Evolutionary conservation across 2,113 vertebrate species (phyloP), one percentile per base, ranked within the genome.

Genomic region (Rhadina sibilatrix): DNA sequence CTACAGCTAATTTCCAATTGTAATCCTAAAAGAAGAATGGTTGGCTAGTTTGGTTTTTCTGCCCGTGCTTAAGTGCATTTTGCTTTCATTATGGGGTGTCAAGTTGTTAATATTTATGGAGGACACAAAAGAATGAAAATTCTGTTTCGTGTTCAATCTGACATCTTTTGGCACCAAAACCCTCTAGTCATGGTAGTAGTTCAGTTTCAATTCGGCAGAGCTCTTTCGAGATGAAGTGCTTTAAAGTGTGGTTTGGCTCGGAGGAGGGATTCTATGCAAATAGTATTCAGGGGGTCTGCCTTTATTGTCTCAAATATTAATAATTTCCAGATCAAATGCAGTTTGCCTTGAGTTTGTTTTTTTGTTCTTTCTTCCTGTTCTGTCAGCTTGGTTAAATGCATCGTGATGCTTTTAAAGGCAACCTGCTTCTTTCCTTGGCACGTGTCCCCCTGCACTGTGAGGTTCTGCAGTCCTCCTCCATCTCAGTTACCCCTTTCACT

Each of bases 61-160:
- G 88, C 94, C 90, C 90, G 86, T 96, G 93, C 88, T 86, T 95
- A 88, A 95, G 94, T 94, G 95, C 92, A 24, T 92, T 96, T 96
- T 96, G 80, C 90, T 89, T 90, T 93, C 90, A 97, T 96, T 96
- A 96, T 20, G 65, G 83, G 93, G 94, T 96, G 93, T 97, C 96
- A 97, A 96, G 86, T 95, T 95, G 94, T 92, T 96, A 96, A 92
- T 97, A 97, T 95, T 95, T 95, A 96, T 96, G 93, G 96, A 84
- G 83, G 57, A 81, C 46, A 93, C 92, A 96, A 95, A 96, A 96
- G 95, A 96, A 96, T 91, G 87, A 96, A 87, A 95, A 96, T 93
- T 87, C 95, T 97, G 94, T 82, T 96, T 95, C 59, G 91, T 97
- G 94, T 96, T 96, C 95, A 95, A 69, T 96, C 93, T 96, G 89